Conservation (phyloP, 2,797 vertebrate species). For the Champsocephalus esox region DNA sequence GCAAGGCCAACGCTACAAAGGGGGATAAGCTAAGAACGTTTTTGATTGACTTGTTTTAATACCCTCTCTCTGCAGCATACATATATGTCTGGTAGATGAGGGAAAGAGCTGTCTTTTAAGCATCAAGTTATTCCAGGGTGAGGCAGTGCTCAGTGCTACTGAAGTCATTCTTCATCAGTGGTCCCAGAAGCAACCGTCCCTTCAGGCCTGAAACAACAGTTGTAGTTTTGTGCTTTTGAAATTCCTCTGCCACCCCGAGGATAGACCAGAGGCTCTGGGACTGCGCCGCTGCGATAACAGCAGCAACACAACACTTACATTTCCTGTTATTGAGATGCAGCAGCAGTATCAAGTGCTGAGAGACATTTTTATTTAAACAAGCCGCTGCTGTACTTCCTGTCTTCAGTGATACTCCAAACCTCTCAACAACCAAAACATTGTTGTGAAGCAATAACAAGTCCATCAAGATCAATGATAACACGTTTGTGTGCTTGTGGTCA, state of each 20-base stretch:
- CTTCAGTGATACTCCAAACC: not conserved
- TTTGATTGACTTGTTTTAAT: constrained; percentile 36
- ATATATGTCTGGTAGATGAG: constrained; percentile 11
- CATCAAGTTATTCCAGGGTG: not conserved
- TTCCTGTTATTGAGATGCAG: constrained; percentile 81
- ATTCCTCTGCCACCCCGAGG: constrained; percentile 69
- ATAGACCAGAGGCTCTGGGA: constrained; percentile 46
- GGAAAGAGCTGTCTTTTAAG: constrained; percentile 22
- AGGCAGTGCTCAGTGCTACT: constrained; percentile 10
- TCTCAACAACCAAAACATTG: not conserved
- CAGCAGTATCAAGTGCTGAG: constrained; percentile 24
- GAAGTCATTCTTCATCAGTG: constrained; percentile 46
- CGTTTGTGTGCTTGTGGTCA: not conserved
- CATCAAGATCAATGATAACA: not conserved
- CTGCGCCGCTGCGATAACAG: constrained; percentile 53
- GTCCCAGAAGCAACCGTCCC: constrained; percentile 45
- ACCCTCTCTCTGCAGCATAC: constrained; percentile 28
- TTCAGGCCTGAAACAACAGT: constrained; percentile 59
- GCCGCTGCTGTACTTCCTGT: constrained; percentile 15
- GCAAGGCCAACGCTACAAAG: constrained; percentile 44
- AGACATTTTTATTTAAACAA: constrained; percentile 3
- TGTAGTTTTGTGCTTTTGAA: constrained; percentile 58
- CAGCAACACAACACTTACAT: constrained; percentile 47
- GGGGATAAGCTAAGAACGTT: constrained; percentile 29
- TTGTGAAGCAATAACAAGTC: not conserved